Evolutionary conservation across 2,797 vertebrate species (phyloP), one percentile per base, ranked within the genome.

Genomic region (Peromyscus attwateri): DNA sequence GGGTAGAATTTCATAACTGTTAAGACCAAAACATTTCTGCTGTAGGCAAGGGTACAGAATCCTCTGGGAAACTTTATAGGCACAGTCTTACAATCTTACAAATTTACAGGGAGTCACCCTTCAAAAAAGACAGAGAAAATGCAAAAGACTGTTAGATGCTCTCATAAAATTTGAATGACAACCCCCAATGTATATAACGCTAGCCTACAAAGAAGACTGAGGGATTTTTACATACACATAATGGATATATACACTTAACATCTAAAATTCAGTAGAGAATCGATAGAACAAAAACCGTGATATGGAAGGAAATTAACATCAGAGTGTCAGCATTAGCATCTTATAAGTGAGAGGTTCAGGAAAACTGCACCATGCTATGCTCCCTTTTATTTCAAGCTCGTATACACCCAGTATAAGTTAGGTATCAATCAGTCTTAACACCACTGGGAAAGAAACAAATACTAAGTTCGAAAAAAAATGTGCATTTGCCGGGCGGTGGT

Each of bases 271-370:
- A 62, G 10, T 16, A 66, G 64, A 29, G 73, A 75, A 81, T 91
- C 92, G 49, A 73, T 23, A 17, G 49, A 37, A 37, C 25, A 84
- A n/a, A 37, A 93, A 40, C 14, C 92, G 25, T 95, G 27, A 88
- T 60, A 89, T 62, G 66, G 31, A 93, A 95, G 91, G 90, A 95
- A 92, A 90, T 92, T 40, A 82, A 60, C 57, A 71, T 46, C 55
- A 6, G 0, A 62, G 62, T 27, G 23, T 64, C 43, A 49, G 81
- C 12, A 73, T 16, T 19, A 40, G 14, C 37, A 70, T 66, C 82
- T 40, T 66, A 46, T 23, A 81, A 62, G 27, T 92, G 75, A 62
- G 25, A 92, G 31, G 16, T 31, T 88, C 57, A 87, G 92, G 55
- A 87, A 17, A 91, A 70, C 12, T 1, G 3, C 6, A 64, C 68